These are phyloP conservation scores for Lypha dubia DNA, from an alignment of 2,888 invertebrate species.

Conservation along the genomic window DNA sequence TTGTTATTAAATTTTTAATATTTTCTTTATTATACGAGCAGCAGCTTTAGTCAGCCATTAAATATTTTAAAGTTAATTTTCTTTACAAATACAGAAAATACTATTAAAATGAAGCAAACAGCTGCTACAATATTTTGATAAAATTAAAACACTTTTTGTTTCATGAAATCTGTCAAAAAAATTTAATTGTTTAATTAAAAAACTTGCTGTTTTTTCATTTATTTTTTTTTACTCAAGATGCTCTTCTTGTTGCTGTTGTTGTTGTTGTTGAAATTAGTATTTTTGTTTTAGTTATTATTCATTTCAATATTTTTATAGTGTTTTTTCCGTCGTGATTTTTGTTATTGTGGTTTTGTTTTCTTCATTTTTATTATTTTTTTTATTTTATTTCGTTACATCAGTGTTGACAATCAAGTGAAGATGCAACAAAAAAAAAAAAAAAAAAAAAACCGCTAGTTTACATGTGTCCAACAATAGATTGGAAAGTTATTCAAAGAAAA, in stretches of 20 bases:
- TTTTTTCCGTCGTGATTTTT: neutral
- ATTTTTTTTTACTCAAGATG: neutral
- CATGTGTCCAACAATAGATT: neutral
- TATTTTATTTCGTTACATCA: neutral
- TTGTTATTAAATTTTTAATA: neutral
- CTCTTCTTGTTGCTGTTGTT: neutral
- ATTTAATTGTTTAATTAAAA: constrained; percentile 14
- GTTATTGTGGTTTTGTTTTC: constrained; percentile 9
- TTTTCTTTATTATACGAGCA: constrained; percentile 9
- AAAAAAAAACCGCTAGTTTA: neutral
- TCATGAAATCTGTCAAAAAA: neutral
- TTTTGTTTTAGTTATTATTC: constrained; percentile 15
- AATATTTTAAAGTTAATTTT: constrained; percentile 7
- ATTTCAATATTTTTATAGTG: constrained; percentile 3
- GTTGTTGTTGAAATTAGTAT: neutral
- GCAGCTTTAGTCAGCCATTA: constrained; percentile 21
- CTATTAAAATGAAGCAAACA: constrained; percentile 18
- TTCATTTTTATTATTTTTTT: constrained; percentile 10
- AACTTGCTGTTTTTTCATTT: constrained; percentile 24
- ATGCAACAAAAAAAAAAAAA: too few species aligned
- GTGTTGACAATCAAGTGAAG: constrained; percentile 31
- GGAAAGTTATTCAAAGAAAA: neutral
- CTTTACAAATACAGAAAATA: neutral
- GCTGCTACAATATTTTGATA: constrained; percentile 25
- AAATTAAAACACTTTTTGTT: constrained; percentile 11